phyloP scores from a whole-genome alignment of 1,140 invertebrate species.

The Propsilocerus akamusi region DNA sequence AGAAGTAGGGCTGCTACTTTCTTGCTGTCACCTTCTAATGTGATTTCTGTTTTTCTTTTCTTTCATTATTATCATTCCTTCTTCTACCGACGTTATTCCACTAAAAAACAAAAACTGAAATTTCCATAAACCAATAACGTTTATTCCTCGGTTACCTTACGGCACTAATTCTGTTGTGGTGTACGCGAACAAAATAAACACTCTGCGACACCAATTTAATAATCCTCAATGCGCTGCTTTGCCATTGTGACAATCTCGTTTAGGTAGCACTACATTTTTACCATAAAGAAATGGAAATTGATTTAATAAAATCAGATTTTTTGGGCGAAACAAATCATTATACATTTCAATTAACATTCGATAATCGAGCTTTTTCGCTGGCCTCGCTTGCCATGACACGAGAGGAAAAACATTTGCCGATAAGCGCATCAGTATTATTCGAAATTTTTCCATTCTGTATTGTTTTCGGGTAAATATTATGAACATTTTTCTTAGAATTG shows the following conservation, averaged over 20 bases:
- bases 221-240: background rate
- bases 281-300: slow-evolving; percentile 81
- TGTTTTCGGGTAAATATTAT: slow-evolving; percentile 60
- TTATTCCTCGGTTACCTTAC: no score
- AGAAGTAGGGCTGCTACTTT: no score
- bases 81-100: no score
- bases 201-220: no score
- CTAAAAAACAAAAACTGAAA: no score
- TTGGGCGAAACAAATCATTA: slow-evolving; percentile 83
- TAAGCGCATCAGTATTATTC: slow-evolving; percentile 75
- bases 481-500: background rate
- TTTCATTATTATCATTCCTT: no score
- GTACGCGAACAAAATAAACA: no score
- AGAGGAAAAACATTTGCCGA: slow-evolving; percentile 70
- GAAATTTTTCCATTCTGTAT: slow-evolving; percentile 97
- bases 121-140: no score
- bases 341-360: slow-evolving; percentile 83
- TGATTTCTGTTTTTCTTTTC: no score
- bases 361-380: slow-evolving; percentile 74
- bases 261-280: slow-evolving; percentile 80
- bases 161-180: no score
- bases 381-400: slow-evolving; percentile 62
- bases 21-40: no score
- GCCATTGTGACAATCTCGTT: slow-evolving; percentile 9
- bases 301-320: slow-evolving; percentile 67